A percentile compares a stretch with the other conserved stretches of the same genome.
Evolutionary conservation across 2,888 invertebrate genomes (phyloP).

Genomic region (Heteropelma amictum): DNA sequence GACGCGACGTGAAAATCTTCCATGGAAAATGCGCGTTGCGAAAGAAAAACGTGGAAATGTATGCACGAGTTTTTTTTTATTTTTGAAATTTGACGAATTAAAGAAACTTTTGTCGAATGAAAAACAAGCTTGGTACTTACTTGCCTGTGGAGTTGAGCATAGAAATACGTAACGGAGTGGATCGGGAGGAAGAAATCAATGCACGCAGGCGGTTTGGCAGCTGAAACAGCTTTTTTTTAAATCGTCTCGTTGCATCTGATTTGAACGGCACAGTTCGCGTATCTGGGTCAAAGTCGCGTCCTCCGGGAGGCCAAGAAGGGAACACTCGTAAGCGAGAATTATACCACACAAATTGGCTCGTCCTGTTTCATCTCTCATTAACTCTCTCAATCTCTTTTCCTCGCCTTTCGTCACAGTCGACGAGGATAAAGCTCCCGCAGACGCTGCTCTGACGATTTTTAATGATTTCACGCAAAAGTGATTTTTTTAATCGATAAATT

Average conservation of each 20-base stretch:
- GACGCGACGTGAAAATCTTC: conserved; percentile 17
- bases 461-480: too few relatives aligned
- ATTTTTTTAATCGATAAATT: too few relatives aligned
- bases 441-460: conserved; percentile 69
- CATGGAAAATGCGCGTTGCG: too few relatives aligned
- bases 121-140: too few relatives aligned
- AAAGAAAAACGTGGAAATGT: too few relatives aligned
- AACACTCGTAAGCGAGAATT: conserved; percentile 68
- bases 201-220: conserved; percentile 21
- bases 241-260: conserved; percentile 62
- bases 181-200: conserved; percentile 15
- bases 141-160: too few relatives aligned
- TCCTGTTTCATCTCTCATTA: conserved; percentile 23
- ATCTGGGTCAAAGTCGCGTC: conserved; percentile 78
- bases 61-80: too few relatives aligned
- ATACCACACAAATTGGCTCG: conserved; percentile 57
- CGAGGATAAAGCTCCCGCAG: conserved; percentile 64
- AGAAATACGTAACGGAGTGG: too few relatives aligned
- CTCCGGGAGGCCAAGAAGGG: conserved; percentile 74
- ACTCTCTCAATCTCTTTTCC: conserved; percentile 2
- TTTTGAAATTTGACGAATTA: too few relatives aligned
- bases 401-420: conserved; percentile 57
- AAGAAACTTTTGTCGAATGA: too few relatives aligned
- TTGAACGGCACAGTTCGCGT: conserved; percentile 68
- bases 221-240: conserved; percentile 30